phyloP scores from a whole-genome alignment of 2,888 invertebrate genomes.

The Exocentrus adspersus region DNA sequence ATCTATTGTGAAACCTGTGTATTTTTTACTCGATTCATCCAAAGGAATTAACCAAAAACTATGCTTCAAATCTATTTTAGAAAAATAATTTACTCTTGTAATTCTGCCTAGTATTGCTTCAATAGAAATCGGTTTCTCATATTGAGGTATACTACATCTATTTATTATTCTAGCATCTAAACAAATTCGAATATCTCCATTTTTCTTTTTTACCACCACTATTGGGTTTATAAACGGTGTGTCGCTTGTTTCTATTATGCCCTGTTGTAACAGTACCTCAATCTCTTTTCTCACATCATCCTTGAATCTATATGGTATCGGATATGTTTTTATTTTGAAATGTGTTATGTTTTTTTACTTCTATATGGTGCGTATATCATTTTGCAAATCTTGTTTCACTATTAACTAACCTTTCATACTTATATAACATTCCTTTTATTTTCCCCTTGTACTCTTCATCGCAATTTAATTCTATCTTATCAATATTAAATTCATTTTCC shows the following conservation, averaged over 20 bases:
- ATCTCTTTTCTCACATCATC: not conserved
- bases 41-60: not conserved
- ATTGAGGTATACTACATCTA: conserved; percentile 5
- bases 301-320: conserved; percentile 13
- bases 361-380: not conserved
- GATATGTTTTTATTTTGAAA: conserved; percentile 11
- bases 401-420: not conserved
- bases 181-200: conserved; percentile 4
- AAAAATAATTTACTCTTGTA: not conserved
- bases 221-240: conserved; percentile 6
- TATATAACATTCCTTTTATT: not conserved
- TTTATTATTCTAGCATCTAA: conserved; percentile 6
- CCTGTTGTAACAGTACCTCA: not conserved
- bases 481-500: not conserved
- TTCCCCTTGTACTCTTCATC: not conserved
- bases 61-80: not conserved
- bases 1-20: conserved; percentile 7
- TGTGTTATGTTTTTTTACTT: not conserved
- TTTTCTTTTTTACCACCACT: conserved; percentile 6
- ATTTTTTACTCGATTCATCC: not conserved
- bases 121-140: conserved; percentile 9
- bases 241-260: conserved; percentile 11
- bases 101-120: conserved; percentile 15
- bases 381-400: not conserved
- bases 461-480: not conserved